A percentile compares a stretch with the other conserved stretches of the same genome.
These are phyloP conservation scores for Leucoraja erinaceus DNA, from an alignment of 2,113 vertebrate genomes.

Conservation along the genomic window DNA sequence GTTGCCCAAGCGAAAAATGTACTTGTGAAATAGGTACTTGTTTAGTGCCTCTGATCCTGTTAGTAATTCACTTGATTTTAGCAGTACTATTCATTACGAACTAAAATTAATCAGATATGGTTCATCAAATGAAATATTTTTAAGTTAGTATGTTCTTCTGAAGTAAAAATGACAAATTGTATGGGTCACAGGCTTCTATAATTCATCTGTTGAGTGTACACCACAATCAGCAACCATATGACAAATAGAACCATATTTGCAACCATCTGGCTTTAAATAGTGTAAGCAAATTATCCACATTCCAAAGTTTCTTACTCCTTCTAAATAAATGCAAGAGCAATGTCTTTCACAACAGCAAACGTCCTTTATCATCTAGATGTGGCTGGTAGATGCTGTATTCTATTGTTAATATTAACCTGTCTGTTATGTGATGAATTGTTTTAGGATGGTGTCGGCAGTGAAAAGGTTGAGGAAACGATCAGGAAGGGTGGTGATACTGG, in stretches of 20 bases:
- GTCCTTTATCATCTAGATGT: neutral
- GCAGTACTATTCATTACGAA: no score
- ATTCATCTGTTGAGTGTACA: neutral
- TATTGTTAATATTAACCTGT: neutral
- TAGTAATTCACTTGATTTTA: no score
- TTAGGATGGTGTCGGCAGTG: conserved; percentile 2
- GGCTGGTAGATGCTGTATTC: neutral
- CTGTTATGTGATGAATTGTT: neutral
- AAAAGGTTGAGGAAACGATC: neutral
- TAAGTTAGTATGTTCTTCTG: no score
- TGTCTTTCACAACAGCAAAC: neutral
- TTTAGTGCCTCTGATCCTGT: no score
- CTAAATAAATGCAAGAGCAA: neutral
- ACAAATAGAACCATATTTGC: neutral
- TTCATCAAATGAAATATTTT: no score
- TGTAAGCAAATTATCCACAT: neutral
- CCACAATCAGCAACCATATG: neutral
- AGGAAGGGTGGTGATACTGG: neutral
- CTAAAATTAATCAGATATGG: no score
- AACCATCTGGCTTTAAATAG: neutral
- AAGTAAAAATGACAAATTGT: no score
- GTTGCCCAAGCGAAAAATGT: no score
- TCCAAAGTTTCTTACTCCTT: neutral
- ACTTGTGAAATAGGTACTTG: no score
- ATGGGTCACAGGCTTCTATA: neutral